A percentile compares a stretch with the other conserved stretches of the same genome.
Conservation (phyloP, 2,888 invertebrate species). For the Baccha elongata region DNA sequence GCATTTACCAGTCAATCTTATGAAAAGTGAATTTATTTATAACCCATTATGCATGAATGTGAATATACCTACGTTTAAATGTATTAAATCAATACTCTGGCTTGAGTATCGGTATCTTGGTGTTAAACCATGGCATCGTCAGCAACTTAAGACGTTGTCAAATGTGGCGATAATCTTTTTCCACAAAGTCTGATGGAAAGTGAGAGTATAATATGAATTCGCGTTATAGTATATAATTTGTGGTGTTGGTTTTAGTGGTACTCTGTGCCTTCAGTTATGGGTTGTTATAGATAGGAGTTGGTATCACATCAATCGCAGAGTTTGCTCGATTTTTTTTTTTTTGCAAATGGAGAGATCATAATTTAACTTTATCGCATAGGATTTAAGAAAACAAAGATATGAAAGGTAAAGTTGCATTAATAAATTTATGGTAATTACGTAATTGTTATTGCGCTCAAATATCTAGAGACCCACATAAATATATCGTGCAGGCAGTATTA, state of each 20-base stretch:
- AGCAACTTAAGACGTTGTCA: conserved; percentile 14
- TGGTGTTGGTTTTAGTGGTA: conserved; percentile 6
- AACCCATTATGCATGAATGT: conserved; percentile 30
- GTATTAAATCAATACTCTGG: conserved; percentile 16
- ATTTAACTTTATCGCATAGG: conserved; percentile 59
- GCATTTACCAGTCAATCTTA: conserved; percentile 63
- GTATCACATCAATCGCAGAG: conserved; percentile 6
- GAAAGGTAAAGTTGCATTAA: conserved; percentile 53
- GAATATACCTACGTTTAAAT: conserved; percentile 11
- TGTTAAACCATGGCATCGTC: conserved; percentile 23
- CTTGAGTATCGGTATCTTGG: background rate
- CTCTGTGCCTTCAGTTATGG: too few species aligned
- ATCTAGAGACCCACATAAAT: too few species aligned
- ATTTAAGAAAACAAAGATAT: conserved; percentile 46
- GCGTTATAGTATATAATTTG: conserved; percentile 18
- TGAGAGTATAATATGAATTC: conserved; percentile 62
- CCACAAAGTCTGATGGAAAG: conserved; percentile 61
- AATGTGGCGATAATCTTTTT: conserved; percentile 62
- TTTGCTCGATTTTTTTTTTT: background rate
- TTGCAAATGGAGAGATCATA: conserved; percentile 52
- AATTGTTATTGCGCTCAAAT: conserved; percentile 62
- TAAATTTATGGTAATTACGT: conserved; percentile 70
- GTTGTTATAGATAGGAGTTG: background rate
- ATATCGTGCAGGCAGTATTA: background rate
- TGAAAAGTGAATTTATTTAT: conserved; percentile 66